A percentile compares a stretch with the other conserved stretches of the same genome.
phyloP scores from a whole-genome alignment of 1,140 invertebrate species.

The Drosophila bipectinata region DNA sequence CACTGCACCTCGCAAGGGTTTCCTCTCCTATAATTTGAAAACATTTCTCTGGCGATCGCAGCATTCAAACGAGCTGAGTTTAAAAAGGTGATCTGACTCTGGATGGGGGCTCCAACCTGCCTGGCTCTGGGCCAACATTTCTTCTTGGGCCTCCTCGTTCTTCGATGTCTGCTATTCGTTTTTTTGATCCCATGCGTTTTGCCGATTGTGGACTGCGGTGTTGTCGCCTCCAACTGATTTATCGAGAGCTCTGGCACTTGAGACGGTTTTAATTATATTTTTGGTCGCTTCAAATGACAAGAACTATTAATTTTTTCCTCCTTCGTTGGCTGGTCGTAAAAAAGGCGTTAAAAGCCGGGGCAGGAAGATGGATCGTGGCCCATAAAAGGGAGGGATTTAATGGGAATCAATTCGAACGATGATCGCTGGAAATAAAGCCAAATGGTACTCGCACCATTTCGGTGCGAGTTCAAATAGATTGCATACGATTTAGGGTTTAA shows the following conservation, averaged over 20 bases:
- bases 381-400: conserved; percentile 24
- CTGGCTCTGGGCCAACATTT: conserved; percentile 52
- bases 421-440: conserved; percentile 35
- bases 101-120: conserved; percentile 5
- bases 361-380: conserved; percentile 30
- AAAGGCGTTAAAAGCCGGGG: conserved; percentile 52
- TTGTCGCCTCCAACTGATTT: conserved; percentile 59
- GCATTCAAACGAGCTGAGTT: conserved; percentile 46
- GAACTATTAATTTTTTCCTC: conserved; percentile 58
- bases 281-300: conserved; percentile 57
- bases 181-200: conserved; percentile 49
- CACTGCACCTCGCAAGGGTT: conserved; percentile 43
- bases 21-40: conserved; percentile 56
- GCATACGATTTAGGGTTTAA: conserved; percentile 12
- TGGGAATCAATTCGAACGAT: conserved; percentile 37
- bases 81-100: conserved; percentile 7
- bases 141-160: conserved; percentile 22
- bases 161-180: background rate
- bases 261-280: conserved; percentile 66
- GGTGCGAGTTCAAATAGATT: conserved; percentile 36
- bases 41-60: conserved; percentile 50
- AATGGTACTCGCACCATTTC: conserved; percentile 15
- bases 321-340: conserved; percentile 36
- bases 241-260: conserved; percentile 55
- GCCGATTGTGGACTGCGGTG: conserved; percentile 36